Evolutionary conservation across 2,888 invertebrate genomes (phyloP), one percentile per base, ranked within the genome.

Genomic region (Protodeltote pygarga): DNA sequence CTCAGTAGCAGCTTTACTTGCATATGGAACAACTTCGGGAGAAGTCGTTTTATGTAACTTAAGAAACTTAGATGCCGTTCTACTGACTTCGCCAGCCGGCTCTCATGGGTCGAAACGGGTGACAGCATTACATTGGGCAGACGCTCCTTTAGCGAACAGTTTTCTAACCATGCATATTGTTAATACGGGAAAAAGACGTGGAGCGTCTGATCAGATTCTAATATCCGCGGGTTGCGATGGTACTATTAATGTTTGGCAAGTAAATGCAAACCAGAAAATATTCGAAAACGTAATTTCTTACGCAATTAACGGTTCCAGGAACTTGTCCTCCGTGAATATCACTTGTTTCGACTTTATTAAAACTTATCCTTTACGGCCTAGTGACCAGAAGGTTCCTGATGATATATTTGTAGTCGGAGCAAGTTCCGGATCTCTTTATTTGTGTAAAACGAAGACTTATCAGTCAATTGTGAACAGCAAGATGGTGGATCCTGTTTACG

Each of bases 281-380:
- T 89, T 91, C 24, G 84, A 88, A 15, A 81, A 73, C 5, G 73
- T 91, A 0, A 57, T 83, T 0, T 69, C 76, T 0, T 91, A 86
- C 38, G 51, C 52, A 0, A 65, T 91, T 0, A 85, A 87, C 25
- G 81, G 81, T 0, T 73, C 81, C 0, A 72, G 69, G 3, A 84
- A 85, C n/a, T 40, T 71, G 20, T 55, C 65, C 0, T 54, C 77
- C 0, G 77, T 82, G 0, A 86, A 88, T 10, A 81, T 91, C 14
- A 84, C 71, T 3, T 89, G 89, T 52, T 89, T 91, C 20, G 90
- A 89, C 38, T 89, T 87, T 33, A 79, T 84, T 0, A 88, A 81
- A 49, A 67, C 71, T 0, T 81, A 61, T 24, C 85, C 87, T 0
- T 44, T 87, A 0, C 65, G 83, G 0, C 78, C 85, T 0, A 68